Percentiles rank a stretch among this genome's conserved stretches.
phyloP scores from a whole-genome alignment of 2,888 invertebrate species.

The Brenthis daphne region DNA sequence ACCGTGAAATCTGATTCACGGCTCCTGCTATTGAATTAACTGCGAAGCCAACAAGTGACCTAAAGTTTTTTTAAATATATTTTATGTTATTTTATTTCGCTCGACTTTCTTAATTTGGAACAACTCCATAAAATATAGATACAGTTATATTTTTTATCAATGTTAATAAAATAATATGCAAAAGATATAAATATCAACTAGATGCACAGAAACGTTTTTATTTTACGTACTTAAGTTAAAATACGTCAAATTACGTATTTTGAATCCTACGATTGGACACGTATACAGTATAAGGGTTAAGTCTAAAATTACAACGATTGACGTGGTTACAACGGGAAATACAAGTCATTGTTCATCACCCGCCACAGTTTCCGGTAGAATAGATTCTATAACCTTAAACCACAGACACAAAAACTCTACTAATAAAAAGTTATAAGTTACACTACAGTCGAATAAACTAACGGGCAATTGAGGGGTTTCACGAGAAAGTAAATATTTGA shows the following conservation, averaged over 20 bases:
- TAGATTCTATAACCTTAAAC: conserved; percentile 44
- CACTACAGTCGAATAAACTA: conserved; percentile 29
- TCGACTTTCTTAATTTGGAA: conserved; percentile 12
- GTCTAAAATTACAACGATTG: background rate
- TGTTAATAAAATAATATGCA: conserved; percentile 32
- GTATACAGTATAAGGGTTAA: too few relatives aligned
- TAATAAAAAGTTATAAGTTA: conserved; percentile 43
- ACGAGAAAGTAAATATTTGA: conserved; percentile 55
- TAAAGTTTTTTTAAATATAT: conserved; percentile 26
- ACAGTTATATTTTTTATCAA: conserved; percentile 6
- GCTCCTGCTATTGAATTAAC: conserved; percentile 51
- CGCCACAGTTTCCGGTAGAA: conserved; percentile 62
- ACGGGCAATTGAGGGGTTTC: conserved; percentile 34
- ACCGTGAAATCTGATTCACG: conserved; percentile 59
- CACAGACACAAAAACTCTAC: conserved; percentile 51
- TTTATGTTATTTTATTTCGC: conserved; percentile 19
- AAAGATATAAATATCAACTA: background rate
- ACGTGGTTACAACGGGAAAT: conserved; percentile 69
- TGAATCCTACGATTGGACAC: too few relatives aligned
- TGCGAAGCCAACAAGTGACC: conserved; percentile 34
- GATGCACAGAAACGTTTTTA: too few relatives aligned
- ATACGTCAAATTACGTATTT: too few relatives aligned
- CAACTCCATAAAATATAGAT: conserved; percentile 10
- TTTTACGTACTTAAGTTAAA: too few relatives aligned
- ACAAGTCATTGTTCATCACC: conserved; percentile 49